Conservation (phyloP, 2,888 invertebrate genomes). For the Mythimna ferrago region DNA sequence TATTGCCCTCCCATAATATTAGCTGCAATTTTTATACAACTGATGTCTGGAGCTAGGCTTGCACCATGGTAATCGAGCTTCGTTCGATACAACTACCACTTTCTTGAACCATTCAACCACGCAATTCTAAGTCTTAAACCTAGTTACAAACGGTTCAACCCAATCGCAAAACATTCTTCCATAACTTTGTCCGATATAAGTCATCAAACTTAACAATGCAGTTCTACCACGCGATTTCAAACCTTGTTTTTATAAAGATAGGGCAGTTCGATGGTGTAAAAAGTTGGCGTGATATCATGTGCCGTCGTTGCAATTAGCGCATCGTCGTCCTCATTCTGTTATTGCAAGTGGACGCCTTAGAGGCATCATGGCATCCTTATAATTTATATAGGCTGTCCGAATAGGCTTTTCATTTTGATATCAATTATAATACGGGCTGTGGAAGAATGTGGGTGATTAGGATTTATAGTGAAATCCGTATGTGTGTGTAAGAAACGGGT, state of each 20-base stretch:
- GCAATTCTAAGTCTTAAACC: slow-evolving; percentile 34
- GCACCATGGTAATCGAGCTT: slow-evolving; percentile 60
- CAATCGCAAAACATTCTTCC: slow-evolving; percentile 47
- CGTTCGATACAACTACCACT: slow-evolving; percentile 60
- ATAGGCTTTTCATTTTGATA: slow-evolving; percentile 34
- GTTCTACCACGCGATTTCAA: slow-evolving; percentile 35
- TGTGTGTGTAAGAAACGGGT: neutral
- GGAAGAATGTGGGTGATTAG: slow-evolving; percentile 42
- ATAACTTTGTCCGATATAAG: slow-evolving; percentile 65
- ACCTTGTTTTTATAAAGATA: slow-evolving; percentile 3
- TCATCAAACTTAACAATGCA: slow-evolving; percentile 46
- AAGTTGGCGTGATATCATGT: slow-evolving; percentile 57
- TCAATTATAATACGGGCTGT: slow-evolving; percentile 18
- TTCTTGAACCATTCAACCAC: slow-evolving; percentile 1
- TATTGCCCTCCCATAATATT: slow-evolving; percentile 23
- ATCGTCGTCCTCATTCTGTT: slow-evolving; percentile 66
- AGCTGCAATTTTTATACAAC: slow-evolving; percentile 56
- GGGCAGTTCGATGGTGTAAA: slow-evolving; percentile 7
- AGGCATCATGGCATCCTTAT: slow-evolving; percentile 43
- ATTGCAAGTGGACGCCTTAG: slow-evolving; percentile 62
- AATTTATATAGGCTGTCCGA: slow-evolving; percentile 48
- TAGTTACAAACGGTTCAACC: neutral
- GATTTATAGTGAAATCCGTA: neutral
- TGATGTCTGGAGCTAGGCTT: slow-evolving; percentile 55
- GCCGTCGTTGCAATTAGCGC: slow-evolving; percentile 70